Evolutionary conservation across 2,113 vertebrate species (phyloP), one percentile per base, ranked within the genome.

Genomic region (Ameiurus melas): DNA sequence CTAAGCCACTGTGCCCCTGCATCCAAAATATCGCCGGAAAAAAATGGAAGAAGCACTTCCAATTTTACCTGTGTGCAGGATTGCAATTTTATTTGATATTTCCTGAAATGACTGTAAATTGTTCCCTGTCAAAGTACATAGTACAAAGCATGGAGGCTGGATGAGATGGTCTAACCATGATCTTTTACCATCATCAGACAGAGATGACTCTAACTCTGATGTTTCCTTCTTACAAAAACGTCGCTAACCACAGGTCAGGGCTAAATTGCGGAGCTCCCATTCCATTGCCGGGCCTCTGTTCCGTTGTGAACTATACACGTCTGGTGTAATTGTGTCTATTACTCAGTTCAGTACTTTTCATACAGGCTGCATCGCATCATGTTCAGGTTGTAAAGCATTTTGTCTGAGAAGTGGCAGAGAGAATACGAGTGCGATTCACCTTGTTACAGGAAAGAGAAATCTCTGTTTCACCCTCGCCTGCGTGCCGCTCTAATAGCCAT

Each of bases 401-500:
- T 62, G 71, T 78, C 39, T 86, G 71, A 43, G 68, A 55, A 33
- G 2, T 13, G 19, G 13, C 10, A 55, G 27, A 51, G 68, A 8
- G 80, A 47, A 73, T 5, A 81, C n/a, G 75, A 68, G 86, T 47
- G 22, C 3, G 12, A n/a, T 43, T 22, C 25, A 71, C 55, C 39
- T 53, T 88, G 55, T 77, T 88, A 77, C 39, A 78, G 57, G 33
- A 55, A 77, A 84, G 70, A 83, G 81, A 36, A 64, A 64, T 77
- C 55, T 83, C 53, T 62, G 43, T 84, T 84, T 88, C 58, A 84
- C 57, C 78, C 70, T 78, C 43, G 39, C 10, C 87, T 51, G 71
- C 22, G 20, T 53, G 39, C 53, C 66, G 58, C 75, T 78, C n/a
- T 77, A 88, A 88, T 84, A 88, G 82, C 70, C 87, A 64, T 84